Evolutionary conservation across 37 sponge, comb jelly and placozoan genomes (phyloP), one percentile per base, ranked within the genome.

Genomic region (Haliclona indistincta): DNA sequence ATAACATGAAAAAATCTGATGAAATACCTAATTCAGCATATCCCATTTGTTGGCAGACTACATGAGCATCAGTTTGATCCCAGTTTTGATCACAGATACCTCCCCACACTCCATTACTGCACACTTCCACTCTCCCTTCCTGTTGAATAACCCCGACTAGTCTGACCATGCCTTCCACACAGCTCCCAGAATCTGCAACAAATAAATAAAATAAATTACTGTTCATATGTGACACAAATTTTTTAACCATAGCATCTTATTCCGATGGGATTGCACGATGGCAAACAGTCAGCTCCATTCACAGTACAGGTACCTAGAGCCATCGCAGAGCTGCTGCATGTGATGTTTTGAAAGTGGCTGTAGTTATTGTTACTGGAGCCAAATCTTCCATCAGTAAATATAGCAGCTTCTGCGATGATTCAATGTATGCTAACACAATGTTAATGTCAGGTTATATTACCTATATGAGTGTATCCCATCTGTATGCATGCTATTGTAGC

Each of bases 381-480:
- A 58, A n/a, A 58, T n/a, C 60, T 58, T 58, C 60, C 60, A 58
- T 58, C 60, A 58, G 13, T 20, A n/a, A 58, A 58, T n/a, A 58
- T 20, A 58, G 60, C n/a, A n/a, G n/a, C 60, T 26, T 7, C 60
- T 58, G n/a, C 28, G 22, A 58, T 58, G 7, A 20, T 25, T 25
- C 6, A 58, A 58, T n/a, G n/a, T 58, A 11, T 25, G 11, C 22
- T n/a, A 7, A 58, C n/a, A 58, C 25, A 25, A 20, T 25, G 7
- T 58, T 25, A 25, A 58, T n/a, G n/a, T 58, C 7, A n/a, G n/a
- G 25, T 25, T 7, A 25, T 58, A 58, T 25, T 58, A n/a, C 60
- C n/a, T 58, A 58, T 26, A 58, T 8, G 60, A 58, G 60, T 58
- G 60, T 58, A 26, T 58, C 60, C 60, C 6, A n/a, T 25, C 7